Conservation (phyloP, 2,888 invertebrate species). For the Leucoma salicis region DNA sequence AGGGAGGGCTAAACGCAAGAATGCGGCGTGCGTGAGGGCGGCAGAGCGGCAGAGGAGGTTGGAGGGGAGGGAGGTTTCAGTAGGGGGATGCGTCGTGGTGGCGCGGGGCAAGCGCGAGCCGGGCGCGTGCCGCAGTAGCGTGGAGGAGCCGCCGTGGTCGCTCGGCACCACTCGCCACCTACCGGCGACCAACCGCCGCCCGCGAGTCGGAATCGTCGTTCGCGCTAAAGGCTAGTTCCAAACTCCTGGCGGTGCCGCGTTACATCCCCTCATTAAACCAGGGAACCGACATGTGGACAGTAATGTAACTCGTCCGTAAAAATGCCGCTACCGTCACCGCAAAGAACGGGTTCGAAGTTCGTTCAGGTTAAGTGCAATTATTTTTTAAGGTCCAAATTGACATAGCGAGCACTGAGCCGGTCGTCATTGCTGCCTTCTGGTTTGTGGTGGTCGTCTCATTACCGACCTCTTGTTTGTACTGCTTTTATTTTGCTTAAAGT, state of each 20-base stretch:
- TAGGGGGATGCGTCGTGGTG: constrained; percentile 60
- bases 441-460: background rate
- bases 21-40: constrained; percentile 78
- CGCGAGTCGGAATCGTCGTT: constrained; percentile 50
- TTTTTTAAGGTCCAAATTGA: constrained; percentile 33
- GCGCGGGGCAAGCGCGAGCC: constrained; percentile 54
- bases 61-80: constrained; percentile 49
- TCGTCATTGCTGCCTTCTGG: background rate
- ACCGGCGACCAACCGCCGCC: constrained; percentile 47
- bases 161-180: constrained; percentile 56
- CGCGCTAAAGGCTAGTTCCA: constrained; percentile 38
- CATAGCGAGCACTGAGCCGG: constrained; percentile 19
- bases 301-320: constrained; percentile 29
- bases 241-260: constrained; percentile 41
- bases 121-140: constrained; percentile 79
- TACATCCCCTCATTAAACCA: constrained; percentile 56
- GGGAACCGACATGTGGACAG: constrained; percentile 39
- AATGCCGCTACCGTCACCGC: constrained; percentile 32
- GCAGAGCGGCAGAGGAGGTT: constrained; percentile 50
- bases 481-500: background rate
- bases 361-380: constrained; percentile 37
- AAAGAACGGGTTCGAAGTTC: constrained; percentile 37
- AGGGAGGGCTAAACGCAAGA: constrained; percentile 64
- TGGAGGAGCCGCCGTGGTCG: constrained; percentile 76
- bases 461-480: background rate